A percentile compares a stretch with the other conserved stretches of the same genome.
Conservation (phyloP, 2,113 vertebrate genomes). For the Leptosomus discolor region DNA sequence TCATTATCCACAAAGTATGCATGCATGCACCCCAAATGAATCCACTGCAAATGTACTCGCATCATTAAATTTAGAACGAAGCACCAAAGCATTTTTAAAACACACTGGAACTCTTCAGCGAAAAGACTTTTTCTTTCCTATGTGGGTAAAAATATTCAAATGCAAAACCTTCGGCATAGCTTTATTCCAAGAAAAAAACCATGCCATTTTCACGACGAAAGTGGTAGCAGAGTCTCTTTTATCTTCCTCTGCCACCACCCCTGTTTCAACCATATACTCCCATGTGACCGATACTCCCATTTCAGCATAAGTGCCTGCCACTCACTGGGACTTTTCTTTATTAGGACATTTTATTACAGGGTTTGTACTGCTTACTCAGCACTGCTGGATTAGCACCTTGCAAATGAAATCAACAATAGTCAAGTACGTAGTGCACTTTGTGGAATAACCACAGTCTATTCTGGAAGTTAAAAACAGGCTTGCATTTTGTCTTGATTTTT, state of each 20-base stretch:
- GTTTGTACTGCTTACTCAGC: constrained; percentile 1
- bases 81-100: constrained; percentile 25
- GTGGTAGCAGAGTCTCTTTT: neutral
- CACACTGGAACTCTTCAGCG: neutral
- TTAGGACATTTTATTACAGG: neutral
- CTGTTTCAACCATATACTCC: neutral
- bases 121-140: neutral
- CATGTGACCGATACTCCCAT: neutral
- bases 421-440: neutral
- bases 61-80: constrained; percentile 43
- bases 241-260: neutral
- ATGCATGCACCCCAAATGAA: constrained; percentile 24
- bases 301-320: neutral
- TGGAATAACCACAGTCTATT: neutral
- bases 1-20: constrained; percentile 52
- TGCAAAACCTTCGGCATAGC: neutral
- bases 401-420: neutral
- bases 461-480: neutral
- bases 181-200: neutral
- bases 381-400: neutral
- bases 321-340: constrained; percentile 4
- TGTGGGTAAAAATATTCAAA: neutral
- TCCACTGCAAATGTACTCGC: neutral
- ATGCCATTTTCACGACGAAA: neutral
- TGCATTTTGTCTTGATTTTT: neutral